Evolutionary conservation across 2,888 invertebrate species (phyloP), one percentile per base, ranked within the genome.

Genomic region (Villa cingulata): DNA sequence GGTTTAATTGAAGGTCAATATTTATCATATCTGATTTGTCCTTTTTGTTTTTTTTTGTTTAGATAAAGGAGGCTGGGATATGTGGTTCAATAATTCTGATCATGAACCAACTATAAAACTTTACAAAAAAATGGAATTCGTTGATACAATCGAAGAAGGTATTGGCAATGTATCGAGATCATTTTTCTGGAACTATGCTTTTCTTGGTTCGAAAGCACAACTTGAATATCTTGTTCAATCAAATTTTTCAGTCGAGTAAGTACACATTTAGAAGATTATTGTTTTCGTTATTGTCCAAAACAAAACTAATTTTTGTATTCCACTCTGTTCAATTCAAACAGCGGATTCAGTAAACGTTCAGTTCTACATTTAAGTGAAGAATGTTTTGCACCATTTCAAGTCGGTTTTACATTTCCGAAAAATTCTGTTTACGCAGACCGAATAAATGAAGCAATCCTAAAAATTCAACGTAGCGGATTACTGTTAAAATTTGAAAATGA

Each of bases 151-250:
- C 2, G 74, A 76, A 55, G 73, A 78, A 14, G 87, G 86, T 1
- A 74, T 88, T 6, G 74, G 73, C 43, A 85, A 86, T 61, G 81
- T 81, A 0, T 83, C 84, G 0, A 76, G 76, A 55, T 81, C 83
- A 4, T 83, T 81, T 59, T 83, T 85, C 58, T 83, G 83, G 80
- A 79, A 82, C 1, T 84, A 86, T 57, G 83, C 86, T 0, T 86
- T 85, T 59, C 66, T 87, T 1, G 84, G 83, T 12, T 86, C 86
- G 0, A 70, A 71, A 55, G 74, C 79, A n/a, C 77, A 82, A 57
- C 68, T 87, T 15, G 78, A 82, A 58, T 85, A 81, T 59, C 73
- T 84, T 45, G 76, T 84, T 1, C 78, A 80, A 60, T 76, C 81
- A 0, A 85, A 86, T 61, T 85, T 76, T 64, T 73, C 81, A 1